These are phyloP conservation scores for Hippocampus guttulatus DNA, from an alignment of 2,113 vertebrate genomes.

Conservation along the genomic window DNA sequence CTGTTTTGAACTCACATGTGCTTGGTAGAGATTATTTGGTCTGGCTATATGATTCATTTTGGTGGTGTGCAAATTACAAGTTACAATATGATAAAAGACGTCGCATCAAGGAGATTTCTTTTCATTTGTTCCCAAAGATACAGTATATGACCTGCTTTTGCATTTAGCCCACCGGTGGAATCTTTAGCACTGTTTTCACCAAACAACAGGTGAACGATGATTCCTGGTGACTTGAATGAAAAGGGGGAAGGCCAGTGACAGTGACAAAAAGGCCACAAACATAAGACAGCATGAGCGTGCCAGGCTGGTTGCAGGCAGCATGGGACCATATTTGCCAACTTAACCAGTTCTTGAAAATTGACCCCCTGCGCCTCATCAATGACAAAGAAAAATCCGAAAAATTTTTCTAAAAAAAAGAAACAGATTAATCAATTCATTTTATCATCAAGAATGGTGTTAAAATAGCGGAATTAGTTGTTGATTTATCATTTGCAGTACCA, in stretches of 20 bases:
- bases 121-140: neutral
- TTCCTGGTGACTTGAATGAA: neutral
- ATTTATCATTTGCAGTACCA: too few species aligned
- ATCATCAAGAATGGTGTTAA: too few species aligned
- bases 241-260: neutral
- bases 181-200: neutral
- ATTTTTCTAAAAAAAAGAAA: neutral
- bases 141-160: neutral
- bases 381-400: neutral
- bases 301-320: constrained; percentile 33
- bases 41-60: neutral
- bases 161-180: neutral
- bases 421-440: too few species aligned
- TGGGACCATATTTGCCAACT: too few species aligned
- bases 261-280: constrained; percentile 13
- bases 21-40: neutral
- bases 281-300: constrained; percentile 27
- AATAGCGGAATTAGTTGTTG: too few species aligned
- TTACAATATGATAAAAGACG: neutral
- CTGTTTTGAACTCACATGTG: neutral
- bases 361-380: neutral
- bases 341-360: neutral
- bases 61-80: neutral
- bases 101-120: neutral
- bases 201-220: neutral